Evolutionary conservation across 2,797 vertebrate species (phyloP), one percentile per base, ranked within the genome.

Genomic region (Rhadinocentrus ornatus): DNA sequence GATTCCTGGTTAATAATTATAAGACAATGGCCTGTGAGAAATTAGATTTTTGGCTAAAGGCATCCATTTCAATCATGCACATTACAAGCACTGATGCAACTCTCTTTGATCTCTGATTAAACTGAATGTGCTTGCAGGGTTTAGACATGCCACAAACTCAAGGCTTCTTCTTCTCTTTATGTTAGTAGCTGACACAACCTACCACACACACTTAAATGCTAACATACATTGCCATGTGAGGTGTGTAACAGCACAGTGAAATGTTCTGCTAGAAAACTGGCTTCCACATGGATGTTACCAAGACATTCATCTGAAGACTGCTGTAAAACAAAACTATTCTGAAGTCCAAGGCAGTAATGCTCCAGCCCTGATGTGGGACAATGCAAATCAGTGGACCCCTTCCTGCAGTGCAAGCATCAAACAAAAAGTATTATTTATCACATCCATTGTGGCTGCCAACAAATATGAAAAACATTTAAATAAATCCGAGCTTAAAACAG

Each of bases 1-100:
- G 54, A 72, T 62, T 46, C 46, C 66, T 46, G 54, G 22, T 62
- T 60, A 56, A 59, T 73, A 72, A 72, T 71, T 50, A 75, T 71
- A 22, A 74, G 27, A 83, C 81, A 77, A 79, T 71, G 22, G 52
- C 70, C 63, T 68, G 69, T 53, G 67, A 79, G 62, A 70, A 46
- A 58, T 78, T 81, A 66, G 44, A 75, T 75, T 81, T 52, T 32
- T 39, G 71, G 57, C 75, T 69, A 34, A 80, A 77, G 76, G 76
- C 54, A 58, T 60, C 44, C 46, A 65, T 66, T 82, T 73, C 59
- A 85, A 77, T 80, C 41, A 77, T 1, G 32, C 68, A 63, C 74
- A 75, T 86, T 78, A 76, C 60, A 81, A 65, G 22, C 13, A 3
- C 70, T 85, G 74, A 89, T 74, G 88, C 71, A 87, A 84, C 75